Base-by-base conservation (phyloP, 2,888 invertebrate genomes). In the Rhyacophila evoluta region DNA sequence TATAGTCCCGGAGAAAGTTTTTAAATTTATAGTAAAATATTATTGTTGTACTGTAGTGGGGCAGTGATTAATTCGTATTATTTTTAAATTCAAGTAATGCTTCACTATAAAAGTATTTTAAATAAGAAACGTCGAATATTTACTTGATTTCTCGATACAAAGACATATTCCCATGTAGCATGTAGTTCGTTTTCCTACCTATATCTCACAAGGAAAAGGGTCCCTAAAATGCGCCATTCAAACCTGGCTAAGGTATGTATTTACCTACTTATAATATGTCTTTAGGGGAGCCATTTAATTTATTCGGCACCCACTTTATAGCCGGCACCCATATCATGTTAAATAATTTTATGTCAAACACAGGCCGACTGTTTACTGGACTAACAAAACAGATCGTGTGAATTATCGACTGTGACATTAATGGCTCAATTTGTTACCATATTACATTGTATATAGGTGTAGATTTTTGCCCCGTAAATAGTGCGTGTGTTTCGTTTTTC, bases 391-490 rank as follows among this genome's bases (percentile, higher is more conserved):
- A 72, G 27, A 74, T 74, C 71, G 74, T 74, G 77, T 76, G 73
- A 76, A 76, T 41, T 73, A 78, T 76, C 28, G 67, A 76, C 73
- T 15, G 78, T 77, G 82, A 82, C 82, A 80, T 82, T 82, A 79
- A 82, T 80, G 82, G 70, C 81, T 80, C 78, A 78, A 80, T 82
- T 77, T 79, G 78, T 76, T 79, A 82, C 74, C 72, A 71, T 76
- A 79, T 38, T 15, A 68, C 77, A 38, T 67, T 38, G 76, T 69
- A 55, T 55, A 55, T 55, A 55, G 41, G 70, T 72, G 70, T 55
- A 76, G 39, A 55, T 55, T 25, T 55, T 55, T 55, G 25, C 19
- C 55, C 55, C 55, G 55, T 55, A 8, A 55, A 55, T 55, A 55
- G 55, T 55, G 55, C 25, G 55, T 55, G 55, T n/a, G 55, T 55